Evolutionary conservation across 2,797 vertebrate genomes (phyloP).

Genomic region (Channa striata): DNA sequence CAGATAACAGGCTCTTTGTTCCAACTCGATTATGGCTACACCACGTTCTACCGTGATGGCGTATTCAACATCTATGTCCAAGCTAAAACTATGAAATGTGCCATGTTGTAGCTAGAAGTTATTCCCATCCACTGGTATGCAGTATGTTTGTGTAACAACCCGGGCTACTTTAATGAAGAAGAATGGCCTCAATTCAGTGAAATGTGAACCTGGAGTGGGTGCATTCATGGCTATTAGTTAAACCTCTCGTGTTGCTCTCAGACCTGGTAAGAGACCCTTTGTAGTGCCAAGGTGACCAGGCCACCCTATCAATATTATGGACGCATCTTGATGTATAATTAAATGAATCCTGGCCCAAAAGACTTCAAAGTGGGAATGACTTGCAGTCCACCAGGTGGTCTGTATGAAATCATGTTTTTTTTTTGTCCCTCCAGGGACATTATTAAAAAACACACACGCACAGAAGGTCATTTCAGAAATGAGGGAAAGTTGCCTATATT

Average conservation of each 20-base stretch:
- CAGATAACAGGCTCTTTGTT: conserved; percentile 62
- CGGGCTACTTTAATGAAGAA: conserved; percentile 66
- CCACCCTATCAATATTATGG: conserved; percentile 77
- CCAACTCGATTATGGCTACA: conserved; percentile 48
- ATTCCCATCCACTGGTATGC: conserved; percentile 42
- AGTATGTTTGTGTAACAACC: conserved; percentile 39
- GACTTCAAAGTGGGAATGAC: conserved; percentile 76
- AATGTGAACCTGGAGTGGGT: conserved; percentile 66
- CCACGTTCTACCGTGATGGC: conserved; percentile 43
- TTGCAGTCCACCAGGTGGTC: conserved; percentile 68
- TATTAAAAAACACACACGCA: conserved; percentile 68
- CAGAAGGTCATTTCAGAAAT: conserved; percentile 57
- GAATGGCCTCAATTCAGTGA: conserved; percentile 72
- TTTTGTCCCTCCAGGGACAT: conserved; percentile 53
- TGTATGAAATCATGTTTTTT: conserved; percentile 47
- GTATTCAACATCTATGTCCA: conserved; percentile 34
- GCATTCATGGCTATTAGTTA: conserved; percentile 66
- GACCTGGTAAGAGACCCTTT: conserved; percentile 71
- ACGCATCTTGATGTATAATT: conserved; percentile 81
- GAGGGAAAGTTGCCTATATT: conserved; percentile 39
- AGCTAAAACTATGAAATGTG: conserved; percentile 29
- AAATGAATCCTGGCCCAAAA: conserved; percentile 74
- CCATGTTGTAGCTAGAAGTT: conserved; percentile 49
- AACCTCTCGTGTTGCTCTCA: conserved; percentile 57
- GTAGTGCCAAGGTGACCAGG: conserved; percentile 72